phyloP scores from a whole-genome alignment of 2,113 vertebrate species.

The Notothenia rossii region DNA sequence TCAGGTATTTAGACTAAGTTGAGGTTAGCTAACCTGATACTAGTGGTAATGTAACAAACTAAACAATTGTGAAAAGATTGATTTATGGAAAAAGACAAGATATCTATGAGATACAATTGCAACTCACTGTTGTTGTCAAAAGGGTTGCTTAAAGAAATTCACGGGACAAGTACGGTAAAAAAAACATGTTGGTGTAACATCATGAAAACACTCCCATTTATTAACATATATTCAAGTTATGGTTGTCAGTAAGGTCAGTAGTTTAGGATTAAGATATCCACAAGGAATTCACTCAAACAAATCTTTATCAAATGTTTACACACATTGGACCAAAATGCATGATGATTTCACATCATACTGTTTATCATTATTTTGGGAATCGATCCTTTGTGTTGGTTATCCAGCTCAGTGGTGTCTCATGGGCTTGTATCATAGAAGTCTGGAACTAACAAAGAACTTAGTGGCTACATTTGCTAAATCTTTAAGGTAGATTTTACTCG shows the following conservation, averaged over 20 bases:
- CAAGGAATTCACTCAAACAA: not conserved
- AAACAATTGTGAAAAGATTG: not conserved
- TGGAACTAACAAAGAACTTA: not conserved
- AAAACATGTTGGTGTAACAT: slow-evolving; percentile 9
- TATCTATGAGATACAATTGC: not conserved
- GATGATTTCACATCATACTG: not conserved
- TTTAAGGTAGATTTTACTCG: not conserved
- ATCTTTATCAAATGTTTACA: slow-evolving; percentile 19
- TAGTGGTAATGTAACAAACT: not conserved
- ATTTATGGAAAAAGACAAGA: too few species aligned
- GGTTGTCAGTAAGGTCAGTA: slow-evolving; percentile 13
- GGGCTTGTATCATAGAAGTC: not conserved
- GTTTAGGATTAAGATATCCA: slow-evolving; percentile 11
- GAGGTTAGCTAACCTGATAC: not conserved
- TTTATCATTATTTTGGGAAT: not conserved
- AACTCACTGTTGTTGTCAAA: not conserved
- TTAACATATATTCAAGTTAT: not conserved
- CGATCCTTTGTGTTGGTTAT: slow-evolving; percentile 15
- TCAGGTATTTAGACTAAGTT: not conserved
- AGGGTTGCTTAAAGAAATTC: not conserved
- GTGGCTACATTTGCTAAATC: too few species aligned
- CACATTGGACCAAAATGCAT: slow-evolving; percentile 30
- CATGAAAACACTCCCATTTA: slow-evolving; percentile 41
- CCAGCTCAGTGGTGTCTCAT: not conserved
- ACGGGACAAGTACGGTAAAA: slow-evolving; percentile 21